phyloP scores from a whole-genome alignment of 2,888 invertebrate genomes.

The Agonum fuliginosum region DNA sequence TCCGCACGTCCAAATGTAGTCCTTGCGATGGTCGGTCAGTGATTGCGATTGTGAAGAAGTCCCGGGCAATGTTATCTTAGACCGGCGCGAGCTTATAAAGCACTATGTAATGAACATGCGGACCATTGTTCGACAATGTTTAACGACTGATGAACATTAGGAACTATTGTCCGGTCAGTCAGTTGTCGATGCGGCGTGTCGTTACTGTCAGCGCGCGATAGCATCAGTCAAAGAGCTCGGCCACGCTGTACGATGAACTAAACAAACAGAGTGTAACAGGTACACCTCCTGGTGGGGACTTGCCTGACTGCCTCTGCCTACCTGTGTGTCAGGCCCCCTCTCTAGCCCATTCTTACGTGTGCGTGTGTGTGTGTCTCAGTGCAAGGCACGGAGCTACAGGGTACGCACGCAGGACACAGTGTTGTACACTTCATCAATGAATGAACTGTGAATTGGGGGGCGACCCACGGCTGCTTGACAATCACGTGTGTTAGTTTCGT shows the following conservation, averaged over 20 bases:
- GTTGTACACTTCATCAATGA: slow-evolving; percentile 13
- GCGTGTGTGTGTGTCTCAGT: slow-evolving; percentile 67
- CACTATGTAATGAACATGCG: slow-evolving; percentile 68
- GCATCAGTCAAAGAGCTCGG: slow-evolving; percentile 46
- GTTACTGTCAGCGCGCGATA: slow-evolving; percentile 55
- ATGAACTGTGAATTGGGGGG: slow-evolving; percentile 25
- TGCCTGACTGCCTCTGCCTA: slow-evolving; percentile 56
- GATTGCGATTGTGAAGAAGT: no score
- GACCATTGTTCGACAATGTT: slow-evolving; percentile 69
- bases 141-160: slow-evolving; percentile 68
- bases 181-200: slow-evolving; percentile 63
- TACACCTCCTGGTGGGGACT: slow-evolving; percentile 58
- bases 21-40: no score
- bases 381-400: slow-evolving; percentile 72
- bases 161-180: slow-evolving; percentile 71
- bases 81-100: slow-evolving; percentile 47
- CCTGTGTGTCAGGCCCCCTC: slow-evolving; percentile 68
- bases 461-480: slow-evolving; percentile 45
- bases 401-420: slow-evolving; percentile 69
- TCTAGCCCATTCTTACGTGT: slow-evolving; percentile 70
- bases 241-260: slow-evolving; percentile 14
- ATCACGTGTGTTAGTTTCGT: slow-evolving; percentile 49
- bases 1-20: no score
- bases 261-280: slow-evolving; percentile 57
- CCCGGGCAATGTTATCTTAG: neutral